phyloP scores from a whole-genome alignment of 2,797 vertebrate species.

The Fratercula arctica region DNA sequence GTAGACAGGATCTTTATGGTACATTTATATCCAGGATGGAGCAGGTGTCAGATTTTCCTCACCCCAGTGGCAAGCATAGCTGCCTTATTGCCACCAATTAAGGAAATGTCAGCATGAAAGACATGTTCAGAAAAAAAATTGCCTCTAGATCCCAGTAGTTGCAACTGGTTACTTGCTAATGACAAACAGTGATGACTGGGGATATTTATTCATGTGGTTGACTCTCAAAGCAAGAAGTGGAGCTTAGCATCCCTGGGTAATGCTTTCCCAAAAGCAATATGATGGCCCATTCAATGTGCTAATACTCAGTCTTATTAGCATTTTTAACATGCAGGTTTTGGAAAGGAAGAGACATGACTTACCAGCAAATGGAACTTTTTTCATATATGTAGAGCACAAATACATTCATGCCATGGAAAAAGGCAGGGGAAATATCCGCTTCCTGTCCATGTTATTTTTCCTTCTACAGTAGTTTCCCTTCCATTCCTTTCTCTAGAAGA shows the following conservation, averaged over 20 bases:
- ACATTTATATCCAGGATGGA: not conserved
- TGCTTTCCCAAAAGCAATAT: slow-evolving; percentile 4
- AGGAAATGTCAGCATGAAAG: slow-evolving; percentile 23
- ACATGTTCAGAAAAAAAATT: not conserved
- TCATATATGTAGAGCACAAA: not conserved
- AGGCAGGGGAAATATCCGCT: not conserved
- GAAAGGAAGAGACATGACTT: not conserved
- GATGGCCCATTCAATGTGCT: slow-evolving; percentile 22
- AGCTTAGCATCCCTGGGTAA: slow-evolving; percentile 20
- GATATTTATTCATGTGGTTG: slow-evolving; percentile 45
- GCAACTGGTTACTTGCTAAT: slow-evolving; percentile 45
- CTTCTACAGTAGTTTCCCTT: not conserved
- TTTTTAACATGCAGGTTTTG: not conserved
- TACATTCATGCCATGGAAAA: not conserved
- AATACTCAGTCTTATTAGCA: not conserved
- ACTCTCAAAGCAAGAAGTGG: slow-evolving; percentile 40
- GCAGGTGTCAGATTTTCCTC: slow-evolving; percentile 24
- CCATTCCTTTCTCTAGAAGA: not conserved
- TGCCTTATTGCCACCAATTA: slow-evolving; percentile 24
- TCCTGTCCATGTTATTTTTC: not conserved
- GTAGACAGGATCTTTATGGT: not conserved
- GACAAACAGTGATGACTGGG: slow-evolving; percentile 44
- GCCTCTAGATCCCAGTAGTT: slow-evolving; percentile 6
- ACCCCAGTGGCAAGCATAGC: not conserved
- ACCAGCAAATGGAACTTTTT: not conserved